Percentiles rank a stretch among this genome's conserved stretches.
phyloP scores from a whole-genome alignment of 1,140 invertebrate species.

The Camponotus pennsylvanicus region DNA sequence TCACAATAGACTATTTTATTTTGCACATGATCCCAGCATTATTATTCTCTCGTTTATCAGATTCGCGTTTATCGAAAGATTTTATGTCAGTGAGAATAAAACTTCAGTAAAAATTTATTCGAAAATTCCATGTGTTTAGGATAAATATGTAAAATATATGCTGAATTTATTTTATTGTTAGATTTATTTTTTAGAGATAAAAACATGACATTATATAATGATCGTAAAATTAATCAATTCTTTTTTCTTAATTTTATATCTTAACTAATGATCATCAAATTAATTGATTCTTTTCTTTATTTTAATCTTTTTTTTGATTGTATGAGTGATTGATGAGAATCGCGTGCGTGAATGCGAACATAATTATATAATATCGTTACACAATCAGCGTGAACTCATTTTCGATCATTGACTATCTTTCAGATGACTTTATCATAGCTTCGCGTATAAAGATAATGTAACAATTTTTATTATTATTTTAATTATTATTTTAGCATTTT shows the following conservation, averaged over 20 bases:
- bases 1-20: conserved; percentile 18
- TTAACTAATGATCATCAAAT: conserved; percentile 1
- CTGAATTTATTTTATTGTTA: not conserved
- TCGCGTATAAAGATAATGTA: conserved; percentile 28
- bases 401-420: conserved; percentile 46
- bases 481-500: not conserved
- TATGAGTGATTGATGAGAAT: not conserved
- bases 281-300: conserved; percentile 6
- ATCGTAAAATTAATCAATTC: conserved; percentile 20
- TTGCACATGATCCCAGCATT: not conserved
- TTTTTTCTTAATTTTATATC: not conserved
- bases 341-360: not conserved
- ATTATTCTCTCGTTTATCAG: conserved; percentile 1
- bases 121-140: not conserved
- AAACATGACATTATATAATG: not conserved
- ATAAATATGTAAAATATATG: too few species aligned
- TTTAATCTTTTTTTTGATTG: not conserved
- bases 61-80: conserved; percentile 19
- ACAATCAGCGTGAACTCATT: conserved; percentile 28
- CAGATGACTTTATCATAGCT: conserved; percentile 43
- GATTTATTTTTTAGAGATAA: conserved; percentile 17
- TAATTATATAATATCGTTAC: conserved; percentile 61
- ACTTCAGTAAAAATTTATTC: not conserved
- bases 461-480: too few species aligned
- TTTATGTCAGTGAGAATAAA: not conserved